These are phyloP conservation scores for Damaliscus lunatus DNA, from an alignment of 2,113 vertebrate species.

Conservation along the genomic window DNA sequence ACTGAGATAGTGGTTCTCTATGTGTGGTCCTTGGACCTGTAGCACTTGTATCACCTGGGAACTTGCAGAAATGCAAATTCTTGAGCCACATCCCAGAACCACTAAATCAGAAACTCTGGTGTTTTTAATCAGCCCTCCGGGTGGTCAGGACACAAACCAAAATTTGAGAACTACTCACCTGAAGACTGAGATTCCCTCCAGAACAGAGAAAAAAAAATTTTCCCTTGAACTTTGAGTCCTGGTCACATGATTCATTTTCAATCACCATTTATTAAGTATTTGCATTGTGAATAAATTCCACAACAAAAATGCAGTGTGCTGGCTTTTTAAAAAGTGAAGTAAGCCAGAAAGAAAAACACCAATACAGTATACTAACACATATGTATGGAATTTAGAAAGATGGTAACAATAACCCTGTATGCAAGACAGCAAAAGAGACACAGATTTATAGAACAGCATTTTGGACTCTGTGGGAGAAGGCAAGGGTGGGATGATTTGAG, in stretches of 20 bases:
- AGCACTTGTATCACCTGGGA: not conserved
- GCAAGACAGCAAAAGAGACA: too few species aligned
- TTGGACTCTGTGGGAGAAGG: too few species aligned
- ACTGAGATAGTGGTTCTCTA: fast-evolving
- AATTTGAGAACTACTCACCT: not conserved
- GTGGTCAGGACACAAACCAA: fast-evolving
- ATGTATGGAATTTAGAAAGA: too few species aligned
- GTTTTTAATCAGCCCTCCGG: not conserved
- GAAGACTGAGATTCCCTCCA: not conserved
- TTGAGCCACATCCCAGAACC: not conserved
- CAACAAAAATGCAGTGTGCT: not conserved
- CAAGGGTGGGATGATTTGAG: too few species aligned
- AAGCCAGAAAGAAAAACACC: too few species aligned
- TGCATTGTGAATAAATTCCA: not conserved
- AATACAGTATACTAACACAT: too few species aligned
- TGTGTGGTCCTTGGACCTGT: not conserved
- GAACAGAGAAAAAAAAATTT: not conserved
- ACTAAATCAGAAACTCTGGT: not conserved
- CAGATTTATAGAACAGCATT: too few species aligned
- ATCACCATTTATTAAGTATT: not conserved
- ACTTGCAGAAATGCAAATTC: not conserved
- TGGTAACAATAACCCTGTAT: too few species aligned
- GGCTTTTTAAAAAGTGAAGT: not conserved
- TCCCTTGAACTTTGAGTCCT: not conserved
- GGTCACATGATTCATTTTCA: not conserved